phyloP scores from a whole-genome alignment of 2,888 invertebrate genomes.

The Polydrusus cervinus region DNA sequence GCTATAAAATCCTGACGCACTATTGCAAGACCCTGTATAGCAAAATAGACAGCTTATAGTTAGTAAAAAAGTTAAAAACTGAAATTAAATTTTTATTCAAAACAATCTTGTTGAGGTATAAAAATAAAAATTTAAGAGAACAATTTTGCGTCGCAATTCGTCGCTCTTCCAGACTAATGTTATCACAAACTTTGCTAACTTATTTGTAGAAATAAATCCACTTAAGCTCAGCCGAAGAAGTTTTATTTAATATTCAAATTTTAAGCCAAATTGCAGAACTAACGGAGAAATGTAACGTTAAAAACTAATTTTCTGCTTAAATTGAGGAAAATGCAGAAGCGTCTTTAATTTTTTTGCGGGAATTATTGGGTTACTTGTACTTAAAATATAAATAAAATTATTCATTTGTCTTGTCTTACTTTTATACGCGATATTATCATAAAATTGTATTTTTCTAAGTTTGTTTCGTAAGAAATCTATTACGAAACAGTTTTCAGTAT shows the following conservation, averaged over 20 bases:
- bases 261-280: constrained; percentile 26
- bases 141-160: constrained; percentile 36
- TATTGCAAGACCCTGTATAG: too few species aligned
- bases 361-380: too few species aligned
- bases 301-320: constrained; percentile 28
- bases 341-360: background rate
- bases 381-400: too few species aligned
- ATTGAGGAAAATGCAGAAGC: constrained; percentile 8
- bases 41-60: background rate
- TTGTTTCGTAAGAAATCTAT: too few species aligned
- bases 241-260: constrained; percentile 37
- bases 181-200: constrained; percentile 45
- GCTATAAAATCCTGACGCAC: too few species aligned
- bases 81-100: constrained; percentile 10
- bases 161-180: constrained; percentile 35
- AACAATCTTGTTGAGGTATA: constrained; percentile 7
- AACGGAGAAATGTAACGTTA: constrained; percentile 20
- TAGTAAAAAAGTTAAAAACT: background rate
- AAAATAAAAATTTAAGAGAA: constrained; percentile 31
- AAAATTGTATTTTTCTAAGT: too few species aligned
- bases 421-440: too few species aligned
- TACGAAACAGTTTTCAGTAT: too few species aligned
- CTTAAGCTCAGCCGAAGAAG: constrained; percentile 38
- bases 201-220: constrained; percentile 47
- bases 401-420: too few species aligned